A percentile compares a stretch with the other conserved stretches of the same genome.
phyloP scores from a whole-genome alignment of 2,797 vertebrate species.

The Muscicapa comitata region DNA sequence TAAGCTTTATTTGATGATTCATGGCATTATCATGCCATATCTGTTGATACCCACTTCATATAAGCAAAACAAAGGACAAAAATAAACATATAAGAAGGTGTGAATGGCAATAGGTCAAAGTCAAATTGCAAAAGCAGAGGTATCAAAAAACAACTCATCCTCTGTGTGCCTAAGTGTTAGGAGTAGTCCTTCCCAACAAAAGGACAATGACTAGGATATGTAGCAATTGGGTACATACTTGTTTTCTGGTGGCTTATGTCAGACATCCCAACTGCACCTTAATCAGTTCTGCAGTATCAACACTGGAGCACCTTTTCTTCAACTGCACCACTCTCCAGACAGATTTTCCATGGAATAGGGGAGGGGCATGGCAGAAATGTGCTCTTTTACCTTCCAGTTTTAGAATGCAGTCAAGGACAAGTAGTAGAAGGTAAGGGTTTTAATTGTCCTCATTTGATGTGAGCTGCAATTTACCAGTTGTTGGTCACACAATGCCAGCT shows the following conservation, averaged over 20 bases:
- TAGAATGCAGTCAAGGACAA: background rate
- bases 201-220: background rate
- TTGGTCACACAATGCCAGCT: background rate
- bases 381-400: background rate
- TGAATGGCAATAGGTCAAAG: background rate
- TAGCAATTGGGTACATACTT: background rate
- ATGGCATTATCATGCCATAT: background rate
- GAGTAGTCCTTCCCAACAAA: background rate
- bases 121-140: background rate
- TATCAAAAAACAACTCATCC: background rate
- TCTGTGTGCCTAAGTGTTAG: background rate
- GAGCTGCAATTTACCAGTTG: background rate
- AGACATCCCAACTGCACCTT: background rate
- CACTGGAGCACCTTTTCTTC: background rate
- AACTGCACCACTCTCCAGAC: background rate
- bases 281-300: background rate
- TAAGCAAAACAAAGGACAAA: background rate
- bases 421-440: background rate
- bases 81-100: background rate
- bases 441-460: background rate
- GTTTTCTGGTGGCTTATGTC: background rate
- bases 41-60: background rate
- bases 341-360: background rate
- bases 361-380: background rate
- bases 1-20: background rate